These are phyloP conservation scores for Salarias fasciatus DNA, from an alignment of 2,797 vertebrate genomes.

Conservation along the genomic window DNA sequence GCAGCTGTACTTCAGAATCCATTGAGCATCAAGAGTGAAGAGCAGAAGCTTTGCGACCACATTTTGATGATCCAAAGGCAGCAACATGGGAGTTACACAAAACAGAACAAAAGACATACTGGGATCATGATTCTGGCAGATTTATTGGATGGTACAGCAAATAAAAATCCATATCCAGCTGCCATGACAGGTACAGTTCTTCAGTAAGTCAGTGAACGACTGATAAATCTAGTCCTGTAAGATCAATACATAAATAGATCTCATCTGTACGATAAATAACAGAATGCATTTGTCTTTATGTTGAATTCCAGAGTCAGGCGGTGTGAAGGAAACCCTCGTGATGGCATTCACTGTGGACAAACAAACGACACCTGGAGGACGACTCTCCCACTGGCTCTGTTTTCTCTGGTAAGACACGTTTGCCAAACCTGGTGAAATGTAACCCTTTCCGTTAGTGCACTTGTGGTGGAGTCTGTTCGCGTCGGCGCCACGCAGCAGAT, in stretches of 20 bases:
- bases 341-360: constrained; percentile 21
- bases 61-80: too few species aligned
- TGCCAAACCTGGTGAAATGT: too few species aligned
- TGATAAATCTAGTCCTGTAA: constrained; percentile 16
- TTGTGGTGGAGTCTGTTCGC: constrained; percentile 54
- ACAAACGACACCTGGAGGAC: constrained; percentile 23
- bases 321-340: constrained; percentile 29
- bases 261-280: constrained; percentile 33
- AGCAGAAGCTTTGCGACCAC: too few species aligned
- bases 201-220: constrained; percentile 35
- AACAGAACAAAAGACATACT: too few species aligned
- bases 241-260: constrained; percentile 59
- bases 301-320: neutral
- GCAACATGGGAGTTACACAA: too few species aligned
- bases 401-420: too few species aligned
- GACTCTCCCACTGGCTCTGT: too few species aligned
- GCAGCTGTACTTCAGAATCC: too few species aligned
- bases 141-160: constrained; percentile 73
- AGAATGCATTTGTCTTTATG: constrained; percentile 7
- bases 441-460: constrained; percentile 56
- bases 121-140: constrained; percentile 55
- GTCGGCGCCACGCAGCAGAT: constrained; percentile 29
- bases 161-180: constrained; percentile 55
- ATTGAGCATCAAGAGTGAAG: too few species aligned
- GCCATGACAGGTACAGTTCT: constrained; percentile 45